Percentiles rank a stretch among this genome's conserved stretches.
Evolutionary conservation across 2,888 invertebrate species (phyloP).

Genomic region (Drosophila phalerata): DNA sequence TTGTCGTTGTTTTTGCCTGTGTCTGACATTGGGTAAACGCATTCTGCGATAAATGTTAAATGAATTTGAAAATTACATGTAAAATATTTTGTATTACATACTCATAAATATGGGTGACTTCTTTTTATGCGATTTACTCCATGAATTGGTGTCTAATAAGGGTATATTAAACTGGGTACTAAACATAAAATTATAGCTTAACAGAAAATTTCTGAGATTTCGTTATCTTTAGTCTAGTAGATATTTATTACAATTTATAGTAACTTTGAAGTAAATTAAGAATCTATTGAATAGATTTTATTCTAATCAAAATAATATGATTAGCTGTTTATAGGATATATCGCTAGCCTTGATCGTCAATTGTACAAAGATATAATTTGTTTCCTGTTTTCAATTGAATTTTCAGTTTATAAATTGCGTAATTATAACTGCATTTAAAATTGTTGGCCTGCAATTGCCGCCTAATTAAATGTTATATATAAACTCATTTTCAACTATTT

Average conservation of each 20-base stretch:
- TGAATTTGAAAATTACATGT: constrained; percentile 18
- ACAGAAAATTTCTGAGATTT: background rate
- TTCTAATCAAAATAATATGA: background rate
- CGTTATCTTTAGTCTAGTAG: background rate
- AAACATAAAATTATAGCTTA: background rate
- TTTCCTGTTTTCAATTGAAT: background rate
- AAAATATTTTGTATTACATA: constrained; percentile 24
- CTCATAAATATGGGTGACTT: constrained; percentile 20
- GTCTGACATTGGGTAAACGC: constrained; percentile 2
- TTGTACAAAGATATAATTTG: background rate
- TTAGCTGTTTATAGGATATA: constrained; percentile 1
- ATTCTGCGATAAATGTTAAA: constrained; percentile 17
- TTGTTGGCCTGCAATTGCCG: constrained; percentile 29
- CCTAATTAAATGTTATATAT: constrained; percentile 43
- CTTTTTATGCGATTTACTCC: background rate
- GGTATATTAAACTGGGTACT: background rate
- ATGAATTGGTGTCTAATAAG: background rate
- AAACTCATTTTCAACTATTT: constrained; percentile 30
- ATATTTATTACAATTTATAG: background rate
- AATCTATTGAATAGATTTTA: no score
- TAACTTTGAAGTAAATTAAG: background rate
- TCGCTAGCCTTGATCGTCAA: background rate
- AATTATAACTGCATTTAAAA: constrained; percentile 47
- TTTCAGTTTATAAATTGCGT: constrained; percentile 36
- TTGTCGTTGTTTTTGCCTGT: constrained; percentile 12